Evolutionary conservation across 2,113 vertebrate genomes (phyloP), one percentile per base, ranked within the genome.

Genomic region (Solea senegalensis): DNA sequence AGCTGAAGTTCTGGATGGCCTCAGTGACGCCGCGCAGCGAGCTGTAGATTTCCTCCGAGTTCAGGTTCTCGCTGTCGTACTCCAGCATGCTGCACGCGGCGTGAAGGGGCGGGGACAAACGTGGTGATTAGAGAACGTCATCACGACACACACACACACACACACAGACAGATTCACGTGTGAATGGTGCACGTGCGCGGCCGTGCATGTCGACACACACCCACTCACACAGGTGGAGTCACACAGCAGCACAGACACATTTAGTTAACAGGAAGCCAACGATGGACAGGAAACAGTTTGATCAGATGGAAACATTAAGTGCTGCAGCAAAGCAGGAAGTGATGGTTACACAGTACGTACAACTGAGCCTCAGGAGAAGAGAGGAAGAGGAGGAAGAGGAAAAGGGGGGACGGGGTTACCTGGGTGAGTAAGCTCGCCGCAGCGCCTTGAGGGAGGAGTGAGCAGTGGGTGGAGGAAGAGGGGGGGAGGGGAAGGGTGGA

Each of bases 1-100:
- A 96, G 89, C 96, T 97, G 88, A 95, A 97, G 88, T 94, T 98
- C 92, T 97, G 96, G 86, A 98, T 97, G 88, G 96, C 96, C 92
- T 98, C 96, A 13, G 96, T 96, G 68, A 98, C 95, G 43, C 96
- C 96, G 73, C 95, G 94, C 59, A 98, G 94, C 48, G 96, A 98
- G 88, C 96, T 97, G 90, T 96, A 98, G 90, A 97, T 96, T 81
- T 98, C 96, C 87, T 98, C 96, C 7, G 95, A 95, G 89, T 97
- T 97, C 94, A 97, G 95, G 78, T 96, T 97, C 90, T 97, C 97
- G 8, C 96, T 95, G 92, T 98, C 96, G 26, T 95, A 96, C 84
- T 98, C 97, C 92, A 96, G 92, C 90, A 95, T 93, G 94, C 96
- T 98, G 93, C 69, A 7, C 1, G 21, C 21, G 34, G 34, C 34